Conservation (phyloP, 1,140 invertebrate genomes). For the Nebria ingens region DNA sequence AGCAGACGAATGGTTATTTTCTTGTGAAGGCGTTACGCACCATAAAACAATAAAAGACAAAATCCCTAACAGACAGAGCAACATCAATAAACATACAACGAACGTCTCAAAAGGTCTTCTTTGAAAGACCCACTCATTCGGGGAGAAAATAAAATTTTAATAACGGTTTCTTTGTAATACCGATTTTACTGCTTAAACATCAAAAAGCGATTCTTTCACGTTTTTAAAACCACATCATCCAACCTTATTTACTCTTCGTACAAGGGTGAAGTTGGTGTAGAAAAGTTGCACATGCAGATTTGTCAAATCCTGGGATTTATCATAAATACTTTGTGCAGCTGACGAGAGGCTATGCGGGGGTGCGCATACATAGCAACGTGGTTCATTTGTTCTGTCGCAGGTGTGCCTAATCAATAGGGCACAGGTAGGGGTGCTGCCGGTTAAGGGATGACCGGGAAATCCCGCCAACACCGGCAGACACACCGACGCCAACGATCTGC, state of each 20-base stretch:
- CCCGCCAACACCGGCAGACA: background rate
- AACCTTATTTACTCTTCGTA: background rate
- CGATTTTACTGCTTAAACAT: conserved; percentile 2
- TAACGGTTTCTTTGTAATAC: background rate
- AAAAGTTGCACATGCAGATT: background rate
- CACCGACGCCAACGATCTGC: background rate
- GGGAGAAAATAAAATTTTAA: conserved; percentile 6
- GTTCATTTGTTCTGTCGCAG: background rate
- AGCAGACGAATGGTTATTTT: background rate
- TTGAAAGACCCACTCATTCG: background rate
- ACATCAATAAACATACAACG: background rate
- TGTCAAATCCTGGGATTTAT: background rate
- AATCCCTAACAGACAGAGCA: background rate
- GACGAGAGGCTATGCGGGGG: background rate
- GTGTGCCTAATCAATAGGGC: background rate
- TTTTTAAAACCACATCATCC: background rate
- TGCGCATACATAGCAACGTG: background rate
- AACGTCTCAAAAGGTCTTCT: background rate
- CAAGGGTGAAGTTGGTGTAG: background rate
- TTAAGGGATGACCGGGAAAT: background rate
- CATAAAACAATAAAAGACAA: background rate
- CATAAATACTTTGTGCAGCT: background rate
- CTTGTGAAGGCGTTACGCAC: background rate
- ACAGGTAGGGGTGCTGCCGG: background rate
- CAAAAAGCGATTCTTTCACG: background rate